Base-by-base conservation (phyloP, 2,797 vertebrate genomes). In the Microctenopoma stevenorrisi region DNA sequence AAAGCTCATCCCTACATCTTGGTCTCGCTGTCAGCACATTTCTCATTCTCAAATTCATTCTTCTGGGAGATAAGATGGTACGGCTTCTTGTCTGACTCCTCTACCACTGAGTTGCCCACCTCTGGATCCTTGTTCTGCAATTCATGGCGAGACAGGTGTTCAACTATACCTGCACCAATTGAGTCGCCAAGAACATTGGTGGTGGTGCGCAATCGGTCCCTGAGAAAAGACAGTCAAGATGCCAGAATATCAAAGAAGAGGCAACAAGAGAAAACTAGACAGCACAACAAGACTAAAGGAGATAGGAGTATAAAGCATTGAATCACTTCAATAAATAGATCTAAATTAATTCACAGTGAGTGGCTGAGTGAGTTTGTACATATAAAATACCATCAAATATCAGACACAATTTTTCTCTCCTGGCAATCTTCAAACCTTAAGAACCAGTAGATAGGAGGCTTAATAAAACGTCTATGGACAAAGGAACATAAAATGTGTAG, bases 121-220 rank as follows among this genome's bases (percentile, higher is more conserved):
- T 98, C 97, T 0, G 89, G 89, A 72, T 99, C 97, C 33, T 78
- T 93, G n/a, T 77, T 93, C 78, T 94, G 88, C 70, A 99, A 86
- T 85, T 99, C 98, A 0, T 97, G 95, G 28, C 96, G 93, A 15
- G 97, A 99, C 85, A 99, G 90, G 71, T 98, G 95, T 79, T 97
- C 96, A 6, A 99, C 95, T 18, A 99, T 98, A 12, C 97, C 98
- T 0, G 98, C 97, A 13, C 98, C 97, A 0, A 98, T 96, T 9
- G 98, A 98, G 82, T 99, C 98, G 70, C 98, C 98, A 10, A 99
- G 87, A 50, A 99, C 98, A 0, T 99, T 99, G 33, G 97, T 99
- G 72, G 92, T 94, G 59, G 98, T 99, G 49, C 98, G 96, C 51
- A 99, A 91, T 58, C 98, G 96, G 82, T 99, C 97, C 87, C 98